Conservation (phyloP, 2,113 vertebrate species). For the Noctilio leporinus region DNA sequence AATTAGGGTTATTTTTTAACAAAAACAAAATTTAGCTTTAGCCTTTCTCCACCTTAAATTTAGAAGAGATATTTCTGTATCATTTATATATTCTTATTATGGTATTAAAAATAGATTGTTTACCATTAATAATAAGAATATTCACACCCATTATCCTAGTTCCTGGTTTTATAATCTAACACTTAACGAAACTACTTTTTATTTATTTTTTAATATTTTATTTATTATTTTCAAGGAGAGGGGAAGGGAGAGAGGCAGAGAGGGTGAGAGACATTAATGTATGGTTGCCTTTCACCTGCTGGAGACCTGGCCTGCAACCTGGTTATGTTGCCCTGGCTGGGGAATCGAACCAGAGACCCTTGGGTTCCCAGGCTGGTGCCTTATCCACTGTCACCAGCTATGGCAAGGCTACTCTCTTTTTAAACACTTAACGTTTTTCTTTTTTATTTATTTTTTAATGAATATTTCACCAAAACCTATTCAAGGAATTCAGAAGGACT, state of each 20-base stretch:
- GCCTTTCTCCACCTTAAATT: neutral
- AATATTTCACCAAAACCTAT: neutral
- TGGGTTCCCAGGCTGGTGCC: too few relatives aligned
- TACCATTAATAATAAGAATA: neutral
- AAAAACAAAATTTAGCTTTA: neutral
- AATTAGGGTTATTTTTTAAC: neutral
- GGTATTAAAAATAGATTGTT: constrained; percentile 31
- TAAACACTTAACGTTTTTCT: neutral
- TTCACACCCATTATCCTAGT: neutral
- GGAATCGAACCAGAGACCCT: too few relatives aligned
- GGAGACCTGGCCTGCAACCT: too few relatives aligned
- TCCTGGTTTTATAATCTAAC: neutral
- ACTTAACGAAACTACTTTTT: neutral
- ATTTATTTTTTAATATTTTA: neutral
- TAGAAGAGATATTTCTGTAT: constrained; percentile 4
- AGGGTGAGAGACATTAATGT: too few relatives aligned
- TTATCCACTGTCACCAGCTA: too few relatives aligned
- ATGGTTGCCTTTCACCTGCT: too few relatives aligned
- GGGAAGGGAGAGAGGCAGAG: too few relatives aligned
- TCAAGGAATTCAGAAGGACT: neutral
- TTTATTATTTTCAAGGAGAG: too few relatives aligned
- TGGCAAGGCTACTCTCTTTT: neutral
- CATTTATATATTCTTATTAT: neutral
- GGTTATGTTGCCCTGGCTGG: too few relatives aligned
- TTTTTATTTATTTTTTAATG: too few relatives aligned